Evolutionary conservation across 1,140 invertebrate species (phyloP), one percentile per base, ranked within the genome.

Genomic region (Mycetomoellerius zeteki): DNA sequence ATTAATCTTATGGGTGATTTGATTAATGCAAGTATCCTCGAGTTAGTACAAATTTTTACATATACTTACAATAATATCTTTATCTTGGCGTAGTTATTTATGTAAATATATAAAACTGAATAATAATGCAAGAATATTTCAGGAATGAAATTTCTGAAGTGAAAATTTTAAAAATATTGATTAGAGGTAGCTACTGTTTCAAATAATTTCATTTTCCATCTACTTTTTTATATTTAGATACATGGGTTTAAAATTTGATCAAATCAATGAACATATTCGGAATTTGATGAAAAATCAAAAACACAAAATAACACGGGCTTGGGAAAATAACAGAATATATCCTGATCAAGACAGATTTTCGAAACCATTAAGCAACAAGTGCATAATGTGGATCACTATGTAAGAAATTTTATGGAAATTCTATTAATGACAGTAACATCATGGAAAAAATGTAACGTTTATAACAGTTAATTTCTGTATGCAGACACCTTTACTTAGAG

Each of bases 401-500:
- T 77, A 62, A 62, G 14, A 37, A 16, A 58, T 21, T 58, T 56
- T 14, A 27, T 3, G 0, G 14, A 14, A 52, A 43, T 58, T 76
- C 0, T 37, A 54, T 56, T 3, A 76, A 43, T 33, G 8, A 16
- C 3, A 0, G 2, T 27, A 37, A 72, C 8, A 19, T 27, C 5
- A 43, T 3, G 3, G 1, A 64, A 30, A 19, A 30, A 16, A 64
- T 7, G 5, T 56, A 56, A 21, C 2, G 2, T 8, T 30, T 64
- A 30, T 6, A 30, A 37, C 33, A 37, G 7, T 37, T 37, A 0
- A 8, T 37, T 8, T 8, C 33, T 37, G 7, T 8, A 37, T 37
- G 0, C 33, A 37, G 80, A 21, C 80, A 82, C 16, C 43, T 82
- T n/a, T 24, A 81, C 19, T 24, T 24, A 30, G 78, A 81, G 19